Evolutionary conservation across 2,888 invertebrate species (phyloP), one percentile per base, ranked within the genome.

Genomic region (Chrysolina haemoptera): DNA sequence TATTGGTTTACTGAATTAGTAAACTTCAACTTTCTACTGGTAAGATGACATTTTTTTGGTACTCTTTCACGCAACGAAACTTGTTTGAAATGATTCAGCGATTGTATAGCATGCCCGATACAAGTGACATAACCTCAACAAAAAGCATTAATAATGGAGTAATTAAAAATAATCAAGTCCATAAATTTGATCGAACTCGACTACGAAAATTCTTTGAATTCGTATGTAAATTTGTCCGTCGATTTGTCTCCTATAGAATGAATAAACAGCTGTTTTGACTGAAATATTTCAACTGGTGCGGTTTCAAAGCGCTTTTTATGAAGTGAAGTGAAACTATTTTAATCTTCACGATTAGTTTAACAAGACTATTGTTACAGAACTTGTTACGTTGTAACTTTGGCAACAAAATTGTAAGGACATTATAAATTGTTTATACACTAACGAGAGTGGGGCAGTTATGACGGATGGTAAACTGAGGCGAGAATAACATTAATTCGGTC

Each of bases 401-500:
- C 62, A 74, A 74, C 64, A 48, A 64, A 66, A 73, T 69, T 72
- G 62, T 73, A 70, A 71, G 74, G 71, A 74, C 73, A 70, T 66
- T 73, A 43, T 59, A 66, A 67, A 70, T 66, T 48, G 63, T 72
- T 63, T 68, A 63, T 62, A 35, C 67, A 35, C 48, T 43, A 50
- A 22, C 64, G 27, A 16, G 50, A 68, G 40, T 63, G 68, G 64
- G 62, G 16, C 20, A 48, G 50, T 27, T 22, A 62, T 64, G 20
- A 55, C 40, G 50, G 62, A 69, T 69, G 70, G 18, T 65, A 71
- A 55, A 48, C 18, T 22, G 43, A 40, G 48, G 14, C 22, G 27
- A 27, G 43, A 22, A 48, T 50, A 20, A 27, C n/a, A 16, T n/a
- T 65, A 43, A 66, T 66, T 43, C 27, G 59, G 27, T 59, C 59